Conservation (phyloP, 2,888 invertebrate species). For the Lasioglossum pauxillum region DNA sequence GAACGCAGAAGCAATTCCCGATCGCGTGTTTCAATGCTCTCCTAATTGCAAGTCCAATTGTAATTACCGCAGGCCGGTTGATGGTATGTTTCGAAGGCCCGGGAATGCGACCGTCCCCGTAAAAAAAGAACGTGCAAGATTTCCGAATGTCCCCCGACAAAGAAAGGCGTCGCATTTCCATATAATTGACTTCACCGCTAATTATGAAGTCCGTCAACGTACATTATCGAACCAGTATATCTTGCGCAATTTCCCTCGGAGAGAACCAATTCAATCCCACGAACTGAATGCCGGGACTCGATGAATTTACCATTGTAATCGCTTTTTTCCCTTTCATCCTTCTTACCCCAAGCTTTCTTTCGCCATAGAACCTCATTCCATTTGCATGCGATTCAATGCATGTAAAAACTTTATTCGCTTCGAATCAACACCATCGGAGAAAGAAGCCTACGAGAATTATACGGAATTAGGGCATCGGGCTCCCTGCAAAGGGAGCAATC, state of each 20-base stretch:
- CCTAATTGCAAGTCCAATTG: slow-evolving; percentile 7
- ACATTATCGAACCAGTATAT: slow-evolving; percentile 58
- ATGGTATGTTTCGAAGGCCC: slow-evolving; percentile 11
- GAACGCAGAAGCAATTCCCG: background rate
- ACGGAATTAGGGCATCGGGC: background rate
- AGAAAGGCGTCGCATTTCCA: slow-evolving; percentile 48
- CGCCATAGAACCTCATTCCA: slow-evolving; percentile 27
- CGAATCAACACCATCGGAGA: background rate
- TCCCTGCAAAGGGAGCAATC: background rate
- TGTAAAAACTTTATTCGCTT: slow-evolving; percentile 27
- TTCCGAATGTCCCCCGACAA: slow-evolving; percentile 40
- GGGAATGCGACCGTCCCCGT: slow-evolving; percentile 17
- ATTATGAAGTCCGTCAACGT: slow-evolving; percentile 62
- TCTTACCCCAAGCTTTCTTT: slow-evolving; percentile 15
- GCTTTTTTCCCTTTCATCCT: slow-evolving; percentile 20
- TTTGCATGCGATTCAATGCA: slow-evolving; percentile 32
- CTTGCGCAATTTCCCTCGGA: slow-evolving; percentile 44
- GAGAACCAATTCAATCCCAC: slow-evolving; percentile 52
- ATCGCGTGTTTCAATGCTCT: background rate
- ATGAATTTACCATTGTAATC: slow-evolving; percentile 54
- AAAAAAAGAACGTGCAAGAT: slow-evolving; percentile 43
- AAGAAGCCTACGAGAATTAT: slow-evolving; percentile 1
- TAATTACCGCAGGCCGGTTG: slow-evolving; percentile 12
- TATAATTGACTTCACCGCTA: slow-evolving; percentile 62
- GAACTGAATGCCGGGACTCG: slow-evolving; percentile 49